A percentile compares a stretch with the other conserved stretches of the same genome.
phyloP scores from a whole-genome alignment of 1,140 invertebrate species.

The Pseudomyrmex dendroicus region DNA sequence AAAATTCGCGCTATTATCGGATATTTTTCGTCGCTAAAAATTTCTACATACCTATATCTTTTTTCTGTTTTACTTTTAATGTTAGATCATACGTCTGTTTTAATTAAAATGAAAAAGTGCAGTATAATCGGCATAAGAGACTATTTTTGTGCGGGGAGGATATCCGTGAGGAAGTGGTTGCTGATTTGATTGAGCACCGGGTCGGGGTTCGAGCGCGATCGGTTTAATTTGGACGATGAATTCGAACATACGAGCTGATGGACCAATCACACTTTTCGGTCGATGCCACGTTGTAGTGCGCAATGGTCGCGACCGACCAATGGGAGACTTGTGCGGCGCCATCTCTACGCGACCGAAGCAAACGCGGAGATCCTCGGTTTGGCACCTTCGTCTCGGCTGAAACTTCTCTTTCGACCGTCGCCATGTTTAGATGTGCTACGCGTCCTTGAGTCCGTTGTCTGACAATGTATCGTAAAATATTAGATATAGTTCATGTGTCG shows the following conservation, averaged over 20 bases:
- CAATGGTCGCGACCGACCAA: constrained; percentile 63
- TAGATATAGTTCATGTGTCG: constrained; percentile 84
- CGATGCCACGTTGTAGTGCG: constrained; percentile 75
- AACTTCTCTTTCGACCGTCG: constrained; percentile 81
- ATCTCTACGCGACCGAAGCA: constrained; percentile 68
- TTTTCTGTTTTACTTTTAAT: too few relatives aligned
- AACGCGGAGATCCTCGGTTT: constrained; percentile 52
- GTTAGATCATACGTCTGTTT: too few relatives aligned
- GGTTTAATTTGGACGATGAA: constrained; percentile 4
- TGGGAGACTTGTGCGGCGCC: constrained; percentile 67
- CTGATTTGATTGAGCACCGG: background rate
- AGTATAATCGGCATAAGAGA: too few relatives aligned
- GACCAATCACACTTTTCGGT: constrained; percentile 65
- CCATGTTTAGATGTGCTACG: constrained; percentile 86
- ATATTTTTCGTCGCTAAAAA: too few relatives aligned
- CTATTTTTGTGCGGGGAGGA: background rate
- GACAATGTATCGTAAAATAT: constrained; percentile 85
- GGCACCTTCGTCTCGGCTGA: constrained; percentile 62
- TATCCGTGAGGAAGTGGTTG: background rate
- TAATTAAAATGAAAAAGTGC: background rate
- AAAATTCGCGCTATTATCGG: too few relatives aligned
- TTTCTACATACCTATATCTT: too few relatives aligned
- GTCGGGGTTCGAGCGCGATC: background rate
- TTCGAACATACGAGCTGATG: constrained; percentile 28
- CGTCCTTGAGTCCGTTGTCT: constrained; percentile 85